These are phyloP conservation scores for Neodiprion fabricii DNA, from an alignment of 1,140 invertebrate genomes.

Conservation along the genomic window DNA sequence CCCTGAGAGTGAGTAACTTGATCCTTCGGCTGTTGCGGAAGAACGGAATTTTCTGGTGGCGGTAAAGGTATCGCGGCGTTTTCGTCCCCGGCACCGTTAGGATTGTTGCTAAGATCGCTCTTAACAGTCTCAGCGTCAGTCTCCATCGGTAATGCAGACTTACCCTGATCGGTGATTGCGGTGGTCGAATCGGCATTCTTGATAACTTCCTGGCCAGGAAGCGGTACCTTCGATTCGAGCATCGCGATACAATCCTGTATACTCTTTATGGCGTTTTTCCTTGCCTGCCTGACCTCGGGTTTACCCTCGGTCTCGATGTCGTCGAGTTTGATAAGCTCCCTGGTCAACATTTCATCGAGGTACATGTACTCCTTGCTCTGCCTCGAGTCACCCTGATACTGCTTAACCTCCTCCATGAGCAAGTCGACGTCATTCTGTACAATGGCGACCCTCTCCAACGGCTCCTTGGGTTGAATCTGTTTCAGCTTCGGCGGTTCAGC, in stretches of 20 bases:
- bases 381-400: constrained; percentile 74
- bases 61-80: constrained; percentile 36
- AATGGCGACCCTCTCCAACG: constrained; percentile 78
- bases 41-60: constrained; percentile 13
- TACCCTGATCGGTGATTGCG: not conserved
- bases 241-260: constrained; percentile 86
- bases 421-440: constrained; percentile 83
- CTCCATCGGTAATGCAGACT: not conserved
- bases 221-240: constrained; percentile 72
- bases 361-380: constrained; percentile 87
- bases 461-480: constrained; percentile 66
- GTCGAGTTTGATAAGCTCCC: constrained; percentile 89
- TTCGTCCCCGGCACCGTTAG: constrained; percentile 3
- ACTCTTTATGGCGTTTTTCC: constrained; percentile 86
- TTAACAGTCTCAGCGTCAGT: not conserved
- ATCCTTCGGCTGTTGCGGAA: constrained; percentile 32
- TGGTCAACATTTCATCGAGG: constrained; percentile 93
- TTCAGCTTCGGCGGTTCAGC: constrained; percentile 45
- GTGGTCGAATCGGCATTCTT: constrained; percentile 10
- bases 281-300: constrained; percentile 83
- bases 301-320: constrained; percentile 91
- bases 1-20: not conserved
- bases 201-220: constrained; percentile 35
- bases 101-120: not conserved
- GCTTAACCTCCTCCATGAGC: constrained; percentile 78